phyloP scores from a whole-genome alignment of 2,113 vertebrate species.

The Campylomormyrus tamandua region DNA sequence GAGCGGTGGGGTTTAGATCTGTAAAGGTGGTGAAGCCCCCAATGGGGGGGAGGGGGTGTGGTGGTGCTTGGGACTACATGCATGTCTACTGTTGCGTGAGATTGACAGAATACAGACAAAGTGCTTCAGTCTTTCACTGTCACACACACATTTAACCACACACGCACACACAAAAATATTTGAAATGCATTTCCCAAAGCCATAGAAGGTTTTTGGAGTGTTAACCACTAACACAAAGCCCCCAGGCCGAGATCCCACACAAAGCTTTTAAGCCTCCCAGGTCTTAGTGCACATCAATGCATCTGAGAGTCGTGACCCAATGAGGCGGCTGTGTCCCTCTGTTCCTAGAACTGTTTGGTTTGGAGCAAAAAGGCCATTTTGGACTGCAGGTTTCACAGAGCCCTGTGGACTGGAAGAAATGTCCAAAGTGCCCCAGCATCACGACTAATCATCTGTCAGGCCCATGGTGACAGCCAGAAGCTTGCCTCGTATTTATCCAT shows the following conservation, averaged over 20 bases:
- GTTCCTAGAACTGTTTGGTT: not conserved
- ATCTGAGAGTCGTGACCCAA: not conserved
- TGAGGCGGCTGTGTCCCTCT: not conserved
- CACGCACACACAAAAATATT: not conserved
- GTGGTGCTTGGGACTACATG: not conserved
- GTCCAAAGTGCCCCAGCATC: not conserved
- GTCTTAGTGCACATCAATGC: conserved; percentile 26
- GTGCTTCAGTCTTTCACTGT: not conserved
- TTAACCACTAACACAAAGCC: conserved; percentile 56
- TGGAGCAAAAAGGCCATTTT: not conserved
- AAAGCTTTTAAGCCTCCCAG: conserved; percentile 54
- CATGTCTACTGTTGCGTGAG: not conserved
- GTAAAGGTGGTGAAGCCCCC: not conserved
- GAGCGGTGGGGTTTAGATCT: not conserved
- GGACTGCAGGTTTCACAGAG: not conserved
- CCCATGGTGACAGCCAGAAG: conserved; percentile 12
- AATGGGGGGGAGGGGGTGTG: not conserved
- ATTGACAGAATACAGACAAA: not conserved
- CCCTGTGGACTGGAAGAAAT: not conserved
- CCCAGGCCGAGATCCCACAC: conserved; percentile 49
- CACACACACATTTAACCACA: not conserved
- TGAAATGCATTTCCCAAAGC: conserved; percentile 23
- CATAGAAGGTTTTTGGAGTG: conserved; percentile 45
- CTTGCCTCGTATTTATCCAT: conserved; percentile 5
- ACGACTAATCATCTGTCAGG: not conserved